Conservation (phyloP, 2,797 vertebrate genomes). For the Balearica regulorum region DNA sequence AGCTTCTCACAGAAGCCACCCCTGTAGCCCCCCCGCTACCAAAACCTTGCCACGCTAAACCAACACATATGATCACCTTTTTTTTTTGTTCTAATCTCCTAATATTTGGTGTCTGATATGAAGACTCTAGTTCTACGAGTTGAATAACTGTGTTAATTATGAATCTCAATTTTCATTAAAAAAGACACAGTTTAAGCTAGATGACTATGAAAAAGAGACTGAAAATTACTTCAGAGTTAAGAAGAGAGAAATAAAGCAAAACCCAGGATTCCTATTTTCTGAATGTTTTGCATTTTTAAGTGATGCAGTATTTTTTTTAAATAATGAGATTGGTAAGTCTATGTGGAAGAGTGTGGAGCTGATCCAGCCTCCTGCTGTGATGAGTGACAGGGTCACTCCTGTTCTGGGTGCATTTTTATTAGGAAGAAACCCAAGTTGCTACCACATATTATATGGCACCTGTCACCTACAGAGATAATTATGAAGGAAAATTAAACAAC, state of each 20-base stretch:
- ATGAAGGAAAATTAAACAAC: background rate
- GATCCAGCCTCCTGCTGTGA: background rate
- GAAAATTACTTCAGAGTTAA: background rate
- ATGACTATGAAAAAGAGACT: background rate
- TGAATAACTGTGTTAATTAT: background rate
- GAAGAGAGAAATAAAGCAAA: background rate
- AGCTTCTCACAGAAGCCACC: too few relatives aligned
- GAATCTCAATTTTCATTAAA: background rate
- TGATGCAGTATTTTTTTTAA: background rate
- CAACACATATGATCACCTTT: too few relatives aligned
- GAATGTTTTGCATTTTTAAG: background rate
- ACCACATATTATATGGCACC: background rate
- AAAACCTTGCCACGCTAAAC: too few relatives aligned
- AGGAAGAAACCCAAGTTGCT: background rate
- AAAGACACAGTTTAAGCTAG: background rate
- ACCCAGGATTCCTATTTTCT: background rate
- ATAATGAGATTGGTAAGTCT: background rate
- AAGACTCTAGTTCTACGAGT: background rate
- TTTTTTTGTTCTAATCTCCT: background rate
- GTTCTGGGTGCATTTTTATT: background rate
- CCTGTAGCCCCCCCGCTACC: too few relatives aligned
- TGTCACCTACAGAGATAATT: background rate
- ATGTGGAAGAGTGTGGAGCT: background rate
- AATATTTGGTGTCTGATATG: background rate
- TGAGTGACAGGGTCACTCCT: background rate